A percentile compares a stretch with the other conserved stretches of the same genome.
Evolutionary conservation across 1,140 invertebrate species (phyloP).

Genomic region (Xylocopa sonorina): DNA sequence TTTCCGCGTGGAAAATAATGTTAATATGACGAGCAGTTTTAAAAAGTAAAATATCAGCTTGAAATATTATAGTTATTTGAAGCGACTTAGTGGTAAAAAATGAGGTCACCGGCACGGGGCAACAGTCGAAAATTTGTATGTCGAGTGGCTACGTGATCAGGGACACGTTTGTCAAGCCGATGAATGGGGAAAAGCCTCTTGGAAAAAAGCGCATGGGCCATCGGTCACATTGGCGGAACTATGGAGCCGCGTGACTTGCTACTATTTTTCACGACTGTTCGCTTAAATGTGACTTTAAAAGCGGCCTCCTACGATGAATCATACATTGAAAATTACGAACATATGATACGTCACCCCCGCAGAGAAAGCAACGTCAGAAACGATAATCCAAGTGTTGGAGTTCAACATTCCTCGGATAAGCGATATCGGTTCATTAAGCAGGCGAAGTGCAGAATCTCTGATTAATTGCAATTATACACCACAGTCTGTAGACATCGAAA

Average conservation of each 20-base stretch:
- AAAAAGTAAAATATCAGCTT: not conserved
- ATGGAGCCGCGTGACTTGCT: not conserved
- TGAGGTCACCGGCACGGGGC: not conserved
- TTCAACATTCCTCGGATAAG: conserved; percentile 50
- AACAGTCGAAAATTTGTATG: not conserved
- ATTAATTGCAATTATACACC: not conserved
- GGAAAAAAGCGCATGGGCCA: not conserved
- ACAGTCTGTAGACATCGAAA: not conserved
- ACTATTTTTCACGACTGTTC: not conserved
- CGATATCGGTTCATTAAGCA: not conserved
- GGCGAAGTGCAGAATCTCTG: not conserved
- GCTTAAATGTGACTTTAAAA: not conserved
- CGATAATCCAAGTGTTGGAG: conserved; percentile 38
- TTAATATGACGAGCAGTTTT: not conserved
- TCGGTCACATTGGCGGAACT: not conserved
- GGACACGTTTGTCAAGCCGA: not conserved
- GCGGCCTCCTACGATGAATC: no score
- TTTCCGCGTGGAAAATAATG: no score
- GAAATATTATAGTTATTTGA: no score
- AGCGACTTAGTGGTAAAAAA: not conserved
- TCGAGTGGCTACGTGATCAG: conserved; percentile 6
- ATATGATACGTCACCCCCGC: conserved; percentile 59
- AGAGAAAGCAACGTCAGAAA: conserved; percentile 46
- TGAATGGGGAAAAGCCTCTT: not conserved
- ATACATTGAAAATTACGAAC: not conserved